These are phyloP conservation scores for Stenopsyche tienmushanensis DNA, from an alignment of 1,140 invertebrate species.

Conservation along the genomic window DNA sequence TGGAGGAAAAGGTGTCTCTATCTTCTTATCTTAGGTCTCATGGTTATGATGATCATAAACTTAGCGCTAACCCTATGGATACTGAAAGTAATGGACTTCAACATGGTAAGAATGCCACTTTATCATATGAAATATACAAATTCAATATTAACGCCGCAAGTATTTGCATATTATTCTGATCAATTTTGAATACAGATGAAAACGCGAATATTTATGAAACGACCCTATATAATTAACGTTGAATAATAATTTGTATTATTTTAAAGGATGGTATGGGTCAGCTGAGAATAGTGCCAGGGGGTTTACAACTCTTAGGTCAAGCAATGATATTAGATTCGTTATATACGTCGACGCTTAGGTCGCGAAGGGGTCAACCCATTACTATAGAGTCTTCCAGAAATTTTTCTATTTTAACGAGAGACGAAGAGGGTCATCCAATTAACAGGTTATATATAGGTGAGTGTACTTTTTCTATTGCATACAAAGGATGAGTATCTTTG, in stretches of 20 bases:
- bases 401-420: conserved; percentile 82
- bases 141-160: no score
- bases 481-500: no score
- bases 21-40: conserved; percentile 75
- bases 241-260: not conserved
- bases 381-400: conserved; percentile 85
- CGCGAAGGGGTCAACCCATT: conserved; percentile 77
- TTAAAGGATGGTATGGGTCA: conserved; percentile 92
- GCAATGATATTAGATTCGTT: conserved; percentile 83
- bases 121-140: not conserved
- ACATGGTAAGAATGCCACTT: conserved; percentile 70
- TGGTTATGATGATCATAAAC: conserved; percentile 90
- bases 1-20: conserved; percentile 96
- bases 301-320: conserved; percentile 82
- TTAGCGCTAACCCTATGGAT: conserved; percentile 94
- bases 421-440: conserved; percentile 71
- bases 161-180: not conserved
- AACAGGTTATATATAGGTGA: conserved; percentile 80
- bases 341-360: conserved; percentile 82
- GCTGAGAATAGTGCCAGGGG: conserved; percentile 83
- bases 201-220: conserved; percentile 1
- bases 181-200: conserved; percentile 8
- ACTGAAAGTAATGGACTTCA: conserved; percentile 93
- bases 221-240: no score
- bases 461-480: conserved; percentile 21